phyloP scores from a whole-genome alignment of 2,888 invertebrate genomes.

The Gastrophysa polygoni region DNA sequence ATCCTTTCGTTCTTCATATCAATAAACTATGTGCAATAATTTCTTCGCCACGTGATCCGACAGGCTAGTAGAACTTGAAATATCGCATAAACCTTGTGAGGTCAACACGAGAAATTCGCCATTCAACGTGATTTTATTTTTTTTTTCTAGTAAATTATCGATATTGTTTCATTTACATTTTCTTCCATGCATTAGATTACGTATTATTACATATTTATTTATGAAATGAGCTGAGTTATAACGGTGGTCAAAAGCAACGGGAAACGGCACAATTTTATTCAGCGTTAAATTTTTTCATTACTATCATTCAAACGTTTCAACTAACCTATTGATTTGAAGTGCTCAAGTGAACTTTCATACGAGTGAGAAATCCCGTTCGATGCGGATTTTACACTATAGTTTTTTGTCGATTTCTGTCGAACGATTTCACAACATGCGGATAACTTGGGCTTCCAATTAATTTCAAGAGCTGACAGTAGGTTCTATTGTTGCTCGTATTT shows the following conservation, averaged over 20 bases:
- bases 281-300: neutral
- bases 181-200: neutral
- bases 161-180: neutral
- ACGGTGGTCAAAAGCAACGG: neutral
- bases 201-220: neutral
- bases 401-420: too few relatives aligned
- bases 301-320: neutral
- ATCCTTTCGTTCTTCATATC: conserved; percentile 7
- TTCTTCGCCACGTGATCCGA: conserved; percentile 28
- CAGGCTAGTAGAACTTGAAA: conserved; percentile 14
- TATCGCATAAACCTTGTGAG: conserved; percentile 30
- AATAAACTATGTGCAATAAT: conserved; percentile 21
- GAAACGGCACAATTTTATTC: neutral
- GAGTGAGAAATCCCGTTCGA: too few relatives aligned
- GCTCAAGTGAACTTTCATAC: too few relatives aligned
- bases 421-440: too few relatives aligned
- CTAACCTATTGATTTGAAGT: too few relatives aligned
- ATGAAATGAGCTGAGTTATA: neutral
- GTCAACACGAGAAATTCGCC: conserved; percentile 22
- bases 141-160: neutral
- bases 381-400: too few relatives aligned
- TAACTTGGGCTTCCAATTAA: too few relatives aligned
- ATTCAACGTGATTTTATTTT: conserved; percentile 25
- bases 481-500: too few relatives aligned
- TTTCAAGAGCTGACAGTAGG: too few relatives aligned